These are phyloP conservation scores for Cyrtorhinus lividipennis DNA, from an alignment of 1,140 invertebrate genomes.

Conservation along the genomic window DNA sequence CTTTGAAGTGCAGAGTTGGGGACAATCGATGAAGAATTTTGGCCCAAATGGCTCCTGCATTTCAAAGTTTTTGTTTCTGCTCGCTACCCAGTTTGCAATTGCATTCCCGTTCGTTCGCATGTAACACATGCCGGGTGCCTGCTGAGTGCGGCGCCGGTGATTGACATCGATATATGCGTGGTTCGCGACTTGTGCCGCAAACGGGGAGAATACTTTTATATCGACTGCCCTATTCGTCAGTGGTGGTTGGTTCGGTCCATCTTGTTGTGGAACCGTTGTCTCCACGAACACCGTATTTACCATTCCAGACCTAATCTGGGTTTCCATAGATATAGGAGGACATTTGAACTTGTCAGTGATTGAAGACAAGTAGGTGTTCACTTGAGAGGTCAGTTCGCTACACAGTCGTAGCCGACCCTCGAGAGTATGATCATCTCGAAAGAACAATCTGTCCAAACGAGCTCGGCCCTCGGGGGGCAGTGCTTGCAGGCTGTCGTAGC, in stretches of 20 bases:
- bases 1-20: not conserved
- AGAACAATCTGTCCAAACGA: not conserved
- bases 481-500: not conserved
- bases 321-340: not conserved
- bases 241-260: not conserved
- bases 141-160: not conserved
- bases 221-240: not conserved
- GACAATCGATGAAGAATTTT: not conserved
- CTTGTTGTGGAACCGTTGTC: not conserved
- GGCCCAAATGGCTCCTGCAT: not conserved
- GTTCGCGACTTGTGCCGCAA: not conserved
- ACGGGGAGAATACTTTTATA: not conserved
- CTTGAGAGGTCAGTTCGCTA: not conserved
- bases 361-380: not conserved
- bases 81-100: not conserved
- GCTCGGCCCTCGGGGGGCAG: not conserved
- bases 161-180: not conserved
- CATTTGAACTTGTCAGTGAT: not conserved
- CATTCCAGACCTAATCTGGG: not conserved
- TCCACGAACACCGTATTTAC: not conserved
- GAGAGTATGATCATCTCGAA: not conserved
- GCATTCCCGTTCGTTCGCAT: not conserved
- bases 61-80: not conserved
- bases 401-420: not conserved
- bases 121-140: not conserved